Conservation (phyloP, 2,888 invertebrate genomes). For the Philopedon plagiatum region DNA sequence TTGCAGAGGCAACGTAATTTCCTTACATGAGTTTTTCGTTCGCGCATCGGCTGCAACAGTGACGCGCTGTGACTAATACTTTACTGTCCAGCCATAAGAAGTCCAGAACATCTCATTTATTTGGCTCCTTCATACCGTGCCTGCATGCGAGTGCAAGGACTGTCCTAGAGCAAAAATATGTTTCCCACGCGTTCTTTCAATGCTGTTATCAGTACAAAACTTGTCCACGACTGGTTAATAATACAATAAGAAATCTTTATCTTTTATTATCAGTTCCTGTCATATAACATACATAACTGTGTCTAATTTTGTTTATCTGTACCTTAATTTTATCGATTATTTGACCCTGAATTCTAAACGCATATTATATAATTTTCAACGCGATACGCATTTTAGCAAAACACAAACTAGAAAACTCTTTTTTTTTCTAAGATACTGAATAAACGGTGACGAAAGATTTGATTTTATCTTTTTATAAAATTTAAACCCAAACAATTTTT, state of each 20-base stretch:
- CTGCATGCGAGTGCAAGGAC: too few species aligned
- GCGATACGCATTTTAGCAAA: slow-evolving; percentile 5
- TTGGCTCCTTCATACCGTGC: too few species aligned
- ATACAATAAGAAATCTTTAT: background rate
- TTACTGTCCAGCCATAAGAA: too few species aligned
- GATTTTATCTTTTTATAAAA: background rate
- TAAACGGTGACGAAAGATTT: background rate
- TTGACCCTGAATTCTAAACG: slow-evolving; percentile 7
- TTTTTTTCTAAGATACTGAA: background rate
- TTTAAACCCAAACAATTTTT: too few species aligned
- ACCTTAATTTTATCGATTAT: slow-evolving; percentile 19
- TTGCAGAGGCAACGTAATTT: too few species aligned
- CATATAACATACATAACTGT: background rate
- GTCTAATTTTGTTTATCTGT: slow-evolving; percentile 10
- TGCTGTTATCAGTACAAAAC: too few species aligned
- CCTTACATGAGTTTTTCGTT: too few species aligned
- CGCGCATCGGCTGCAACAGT: too few species aligned
- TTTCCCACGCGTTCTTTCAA: too few species aligned
- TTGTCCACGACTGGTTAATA: background rate
- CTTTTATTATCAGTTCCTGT: slow-evolving; percentile 1
- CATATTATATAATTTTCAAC: slow-evolving; percentile 9
- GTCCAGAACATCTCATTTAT: too few species aligned
- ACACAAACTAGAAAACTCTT: background rate
- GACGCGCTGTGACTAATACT: too few species aligned
- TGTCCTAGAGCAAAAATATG: too few species aligned